Evolutionary conservation across 2,113 vertebrate genomes (phyloP), one percentile per base, ranked within the genome.

Genomic region (Erythrocercus mccallii): DNA sequence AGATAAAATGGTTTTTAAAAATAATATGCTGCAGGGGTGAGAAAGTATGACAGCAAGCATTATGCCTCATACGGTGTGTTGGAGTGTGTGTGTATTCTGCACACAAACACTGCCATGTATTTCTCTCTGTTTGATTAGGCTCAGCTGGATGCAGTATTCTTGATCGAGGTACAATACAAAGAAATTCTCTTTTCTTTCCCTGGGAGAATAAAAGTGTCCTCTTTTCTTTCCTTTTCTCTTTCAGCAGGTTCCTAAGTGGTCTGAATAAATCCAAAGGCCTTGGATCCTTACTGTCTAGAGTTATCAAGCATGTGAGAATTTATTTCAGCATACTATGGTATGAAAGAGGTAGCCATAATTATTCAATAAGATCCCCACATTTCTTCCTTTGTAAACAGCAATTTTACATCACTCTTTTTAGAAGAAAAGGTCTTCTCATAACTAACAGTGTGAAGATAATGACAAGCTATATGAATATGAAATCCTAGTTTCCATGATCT

Each of bases 111-210:
- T 61, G 50, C 19, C 53, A 71, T 0, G 0, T 73, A 76, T 93
- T 95, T 86, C 56, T 60, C 65, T 94, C 47, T 54, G 35, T 96
- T 94, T 95, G 91, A 96, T 93, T 93, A 94, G 76, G 64, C 95
- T 90, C 94, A 96, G 95, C 76, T 95, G 95, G 91, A 90, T 88
- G 50, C 48, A 80, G 21, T 70, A 72, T 65, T 94, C 92, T 78
- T 62, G 80, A 93, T 86, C 3, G 1, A 92, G 31, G 40, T 45
- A 86, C 50, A 56, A 86, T 60, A 53, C 21, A 90, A 88, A 76
- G 50, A 76, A 86, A 92, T 88, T 62, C 6, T 80, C 30, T 87
- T 88, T 93, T 90, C 48, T 69, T 35, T 94, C 68, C 11, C 74
- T 73, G 42, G n/a, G 70, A 89, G 83, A 89, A 91, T 76, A 78